Percentiles rank a stretch among this genome's conserved stretches.
Conservation (phyloP, 2,797 vertebrate species). For the Gymnoscopelus microlampas region DNA sequence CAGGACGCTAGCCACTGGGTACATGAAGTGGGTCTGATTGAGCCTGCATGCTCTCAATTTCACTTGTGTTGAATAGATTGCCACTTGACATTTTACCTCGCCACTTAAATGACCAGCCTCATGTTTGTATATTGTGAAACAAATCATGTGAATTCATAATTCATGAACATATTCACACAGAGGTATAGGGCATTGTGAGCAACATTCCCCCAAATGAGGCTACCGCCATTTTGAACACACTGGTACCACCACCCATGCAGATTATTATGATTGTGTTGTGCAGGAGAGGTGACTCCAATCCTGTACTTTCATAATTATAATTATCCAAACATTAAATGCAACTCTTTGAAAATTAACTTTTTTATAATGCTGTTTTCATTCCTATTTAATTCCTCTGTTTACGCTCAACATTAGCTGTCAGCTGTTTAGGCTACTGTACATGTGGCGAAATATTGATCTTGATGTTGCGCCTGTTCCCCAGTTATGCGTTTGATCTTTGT, state of each 20-base stretch:
- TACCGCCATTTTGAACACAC: neutral
- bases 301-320: too few species aligned
- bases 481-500: constrained; percentile 34
- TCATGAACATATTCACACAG: constrained; percentile 28
- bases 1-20: neutral
- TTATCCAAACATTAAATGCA: too few species aligned
- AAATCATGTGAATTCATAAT: constrained; percentile 47
- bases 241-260: too few species aligned
- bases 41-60: constrained; percentile 22
- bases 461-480: constrained; percentile 26
- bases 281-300: too few species aligned
- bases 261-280: too few species aligned
- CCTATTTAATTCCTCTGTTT: too few species aligned
- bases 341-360: too few species aligned
- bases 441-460: constrained; percentile 11
- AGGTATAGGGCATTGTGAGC: constrained; percentile 6
- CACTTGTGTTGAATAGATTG: constrained; percentile 38
- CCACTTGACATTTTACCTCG: constrained; percentile 39
- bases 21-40: constrained; percentile 31
- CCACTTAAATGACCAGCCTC: constrained; percentile 4
- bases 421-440: constrained; percentile 10
- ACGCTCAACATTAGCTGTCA: neutral
- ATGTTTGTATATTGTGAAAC: constrained; percentile 37
- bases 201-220: neutral
- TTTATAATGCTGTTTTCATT: neutral